Conservation (phyloP, 2,113 vertebrate species). For the Prunella himalayana region DNA sequence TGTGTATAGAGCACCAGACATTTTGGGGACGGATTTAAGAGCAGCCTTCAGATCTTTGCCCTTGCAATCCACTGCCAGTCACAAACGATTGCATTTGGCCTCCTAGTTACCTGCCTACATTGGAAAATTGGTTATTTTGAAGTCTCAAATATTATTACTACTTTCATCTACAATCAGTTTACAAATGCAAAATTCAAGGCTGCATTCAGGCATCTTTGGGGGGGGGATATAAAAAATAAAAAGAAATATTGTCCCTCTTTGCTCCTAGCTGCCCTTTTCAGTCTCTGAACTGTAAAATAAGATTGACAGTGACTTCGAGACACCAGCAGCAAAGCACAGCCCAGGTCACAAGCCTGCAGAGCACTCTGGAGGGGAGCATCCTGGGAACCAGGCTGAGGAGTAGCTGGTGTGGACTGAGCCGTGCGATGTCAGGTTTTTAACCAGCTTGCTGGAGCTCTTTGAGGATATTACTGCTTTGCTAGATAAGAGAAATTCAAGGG, state of each 20-base stretch:
- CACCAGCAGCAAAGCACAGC: not conserved
- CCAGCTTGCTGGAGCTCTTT: constrained; percentile 17
- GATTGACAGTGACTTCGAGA: not conserved
- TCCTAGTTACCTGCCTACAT: not conserved
- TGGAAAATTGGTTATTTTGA: not conserved
- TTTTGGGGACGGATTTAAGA: constrained; percentile 36
- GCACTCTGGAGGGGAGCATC: not conserved
- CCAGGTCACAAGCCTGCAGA: not conserved
- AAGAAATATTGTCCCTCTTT: not conserved
- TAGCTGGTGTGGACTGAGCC: not conserved
- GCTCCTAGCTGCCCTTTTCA: constrained; percentile 36
- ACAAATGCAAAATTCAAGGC: not conserved
- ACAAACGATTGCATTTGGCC: not conserved
- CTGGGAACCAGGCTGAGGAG: not conserved
- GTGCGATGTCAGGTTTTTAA: not conserved
- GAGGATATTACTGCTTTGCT: constrained; percentile 40
- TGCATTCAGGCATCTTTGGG: not conserved
- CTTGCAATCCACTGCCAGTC: not conserved
- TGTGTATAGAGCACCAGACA: not conserved
- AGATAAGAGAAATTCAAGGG: constrained; percentile 56
- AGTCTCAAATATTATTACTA: not conserved
- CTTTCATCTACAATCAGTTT: not conserved
- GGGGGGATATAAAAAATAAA: accelerated
- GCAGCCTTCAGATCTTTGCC: constrained; percentile 9
- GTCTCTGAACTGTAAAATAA: constrained; percentile 34